These are phyloP conservation scores for Perccottus glenii DNA, from an alignment of 2,113 vertebrate species.

Conservation along the genomic window DNA sequence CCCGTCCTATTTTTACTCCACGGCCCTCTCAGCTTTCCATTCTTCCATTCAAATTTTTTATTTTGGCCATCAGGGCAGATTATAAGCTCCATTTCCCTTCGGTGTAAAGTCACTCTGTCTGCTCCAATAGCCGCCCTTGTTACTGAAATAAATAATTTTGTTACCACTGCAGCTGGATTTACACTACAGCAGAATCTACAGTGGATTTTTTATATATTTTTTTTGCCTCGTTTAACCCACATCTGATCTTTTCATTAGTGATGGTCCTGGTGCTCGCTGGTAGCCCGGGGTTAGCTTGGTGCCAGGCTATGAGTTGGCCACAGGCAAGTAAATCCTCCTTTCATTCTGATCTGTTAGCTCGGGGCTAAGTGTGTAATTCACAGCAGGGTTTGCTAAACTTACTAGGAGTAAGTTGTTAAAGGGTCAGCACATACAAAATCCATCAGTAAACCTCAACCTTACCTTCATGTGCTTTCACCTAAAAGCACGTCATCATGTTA, in stretches of 20 bases:
- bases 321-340: slow-evolving; percentile 29
- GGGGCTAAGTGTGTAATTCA: slow-evolving; percentile 31
- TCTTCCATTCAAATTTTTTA: slow-evolving; percentile 73
- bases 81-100: slow-evolving; percentile 76
- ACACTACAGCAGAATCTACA: slow-evolving; percentile 37
- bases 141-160: slow-evolving; percentile 72
- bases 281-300: slow-evolving; percentile 35
- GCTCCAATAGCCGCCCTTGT: slow-evolving; percentile 71
- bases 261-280: slow-evolving; percentile 22
- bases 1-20: slow-evolving; percentile 37
- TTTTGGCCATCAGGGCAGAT: slow-evolving; percentile 73
- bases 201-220: slow-evolving; percentile 38
- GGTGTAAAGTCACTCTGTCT: slow-evolving; percentile 75
- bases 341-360: slow-evolving; percentile 37
- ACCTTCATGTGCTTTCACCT: neutral
- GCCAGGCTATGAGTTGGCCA: slow-evolving; percentile 33
- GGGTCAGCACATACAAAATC: slow-evolving; percentile 16
- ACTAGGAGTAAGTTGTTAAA: slow-evolving; percentile 7
- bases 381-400: slow-evolving; percentile 20
- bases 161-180: slow-evolving; percentile 63
- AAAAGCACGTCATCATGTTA: neutral
- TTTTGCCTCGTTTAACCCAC: slow-evolving; percentile 52
- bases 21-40: slow-evolving; percentile 60
- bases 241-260: slow-evolving; percentile 58
- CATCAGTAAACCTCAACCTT: too few relatives aligned